A percentile compares a stretch with the other conserved stretches of the same genome.
Evolutionary conservation across 2,888 invertebrate species (phyloP).

Genomic region (Empis stercorea): DNA sequence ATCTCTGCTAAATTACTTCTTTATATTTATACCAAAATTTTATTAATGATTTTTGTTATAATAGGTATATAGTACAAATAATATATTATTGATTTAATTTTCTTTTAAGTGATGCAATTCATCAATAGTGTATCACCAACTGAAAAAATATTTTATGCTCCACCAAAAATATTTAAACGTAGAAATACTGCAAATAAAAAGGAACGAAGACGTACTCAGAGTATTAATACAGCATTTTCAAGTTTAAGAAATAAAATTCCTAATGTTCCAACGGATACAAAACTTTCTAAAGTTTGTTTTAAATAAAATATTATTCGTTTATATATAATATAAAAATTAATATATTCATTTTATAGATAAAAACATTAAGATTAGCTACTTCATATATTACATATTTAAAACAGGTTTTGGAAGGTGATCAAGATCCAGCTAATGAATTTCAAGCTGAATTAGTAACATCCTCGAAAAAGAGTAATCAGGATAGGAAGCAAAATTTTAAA

Average conservation of each 20-base stretch:
- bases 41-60: too few species aligned
- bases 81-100: too few species aligned
- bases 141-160: not conserved
- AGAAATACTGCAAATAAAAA: conserved; percentile 89
- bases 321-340: conserved; percentile 1
- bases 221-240: conserved; percentile 90
- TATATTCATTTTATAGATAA: conserved; percentile 51
- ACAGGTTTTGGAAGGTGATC: conserved; percentile 77
- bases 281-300: conserved; percentile 70
- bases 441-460: conserved; percentile 63
- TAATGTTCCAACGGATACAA: conserved; percentile 91
- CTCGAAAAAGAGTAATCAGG: too few species aligned
- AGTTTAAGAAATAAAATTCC: conserved; percentile 89
- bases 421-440: conserved; percentile 70
- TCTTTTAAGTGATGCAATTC: too few species aligned
- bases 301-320: not conserved
- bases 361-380: conserved; percentile 84
- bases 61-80: too few species aligned
- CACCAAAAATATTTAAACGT: conserved; percentile 51
- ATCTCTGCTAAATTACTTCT: too few species aligned
- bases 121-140: too few species aligned
- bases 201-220: conserved; percentile 80
- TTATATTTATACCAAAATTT: too few species aligned
- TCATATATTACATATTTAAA: conserved; percentile 87
- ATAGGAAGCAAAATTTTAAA: too few species aligned